Percentiles rank a stretch among this genome's conserved stretches.
phyloP scores from a whole-genome alignment of 2,797 vertebrate species.

The Clarias laeviceps region DNA sequence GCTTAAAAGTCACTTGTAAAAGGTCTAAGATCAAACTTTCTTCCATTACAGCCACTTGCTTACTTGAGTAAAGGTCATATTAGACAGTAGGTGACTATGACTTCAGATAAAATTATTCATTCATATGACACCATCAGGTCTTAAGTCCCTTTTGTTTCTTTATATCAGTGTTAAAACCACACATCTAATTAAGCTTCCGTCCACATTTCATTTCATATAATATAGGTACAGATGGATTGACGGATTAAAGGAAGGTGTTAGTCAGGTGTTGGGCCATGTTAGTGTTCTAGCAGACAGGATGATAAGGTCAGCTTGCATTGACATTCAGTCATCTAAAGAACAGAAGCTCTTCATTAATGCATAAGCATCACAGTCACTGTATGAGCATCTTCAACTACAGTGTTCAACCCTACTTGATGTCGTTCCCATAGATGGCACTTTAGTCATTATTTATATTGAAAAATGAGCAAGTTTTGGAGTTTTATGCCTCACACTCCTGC shows the following conservation, averaged over 20 bases:
- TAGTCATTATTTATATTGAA: not conserved
- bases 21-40: not conserved
- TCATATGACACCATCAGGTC: not conserved
- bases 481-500: not conserved
- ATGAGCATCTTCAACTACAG: not conserved
- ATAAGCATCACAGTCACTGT: not conserved
- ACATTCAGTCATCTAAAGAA: not conserved
- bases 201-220: not conserved
- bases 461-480: too few species aligned
- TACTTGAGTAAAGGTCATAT: not conserved
- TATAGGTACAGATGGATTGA: not conserved
- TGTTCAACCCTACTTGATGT: not conserved
- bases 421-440: not conserved
- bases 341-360: not conserved
- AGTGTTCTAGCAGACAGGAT: not conserved
- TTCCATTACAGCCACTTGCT: constrained; percentile 4
- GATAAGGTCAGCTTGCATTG: not conserved
- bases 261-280: not conserved
- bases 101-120: not conserved
- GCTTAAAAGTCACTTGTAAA: not conserved
- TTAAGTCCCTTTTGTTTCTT: not conserved
- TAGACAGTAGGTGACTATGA: not conserved
- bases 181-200: not conserved
- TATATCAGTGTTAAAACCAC: not conserved
- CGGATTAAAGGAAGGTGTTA: not conserved